Conservation (phyloP, 2,797 vertebrate species). For the Xiphorhynchus erythropygius region DNA sequence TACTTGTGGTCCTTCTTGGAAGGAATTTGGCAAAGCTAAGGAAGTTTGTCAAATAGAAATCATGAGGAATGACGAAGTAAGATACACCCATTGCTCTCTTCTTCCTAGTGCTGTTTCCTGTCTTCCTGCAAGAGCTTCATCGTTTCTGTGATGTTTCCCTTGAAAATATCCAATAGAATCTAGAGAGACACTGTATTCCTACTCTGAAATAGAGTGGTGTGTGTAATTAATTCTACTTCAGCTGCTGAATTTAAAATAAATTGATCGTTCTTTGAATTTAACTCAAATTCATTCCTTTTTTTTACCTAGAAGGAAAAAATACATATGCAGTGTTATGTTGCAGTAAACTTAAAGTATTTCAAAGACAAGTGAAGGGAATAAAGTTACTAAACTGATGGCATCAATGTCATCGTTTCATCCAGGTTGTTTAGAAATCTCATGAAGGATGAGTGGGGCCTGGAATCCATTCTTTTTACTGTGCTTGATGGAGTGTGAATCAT, state of each 20-base stretch:
- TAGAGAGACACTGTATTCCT: not conserved
- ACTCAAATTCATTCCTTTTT: not conserved
- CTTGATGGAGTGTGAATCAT: not conserved
- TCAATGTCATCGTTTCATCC: not conserved
- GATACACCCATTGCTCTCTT: not conserved
- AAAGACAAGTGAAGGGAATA: not conserved
- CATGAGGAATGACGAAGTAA: not conserved
- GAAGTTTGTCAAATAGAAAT: not conserved
- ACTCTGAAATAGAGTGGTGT: not conserved
- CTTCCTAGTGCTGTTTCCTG: not conserved
- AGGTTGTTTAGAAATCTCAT: not conserved
- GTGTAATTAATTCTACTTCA: constrained; percentile 9
- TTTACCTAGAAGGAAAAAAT: not conserved
- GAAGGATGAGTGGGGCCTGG: not conserved
- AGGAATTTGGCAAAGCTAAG: constrained; percentile 21
- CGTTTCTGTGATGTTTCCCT: not conserved
- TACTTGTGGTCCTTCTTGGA: not conserved
- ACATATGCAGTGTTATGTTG: not conserved
- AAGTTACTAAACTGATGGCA: constrained; percentile 3
- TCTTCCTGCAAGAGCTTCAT: not conserved
- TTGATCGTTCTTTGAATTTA: not conserved
- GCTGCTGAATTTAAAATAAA: constrained; percentile 1
- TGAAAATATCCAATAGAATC: not conserved
- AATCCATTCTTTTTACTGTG: not conserved
- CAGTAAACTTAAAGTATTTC: constrained; percentile 11